Evolutionary conservation across 2,888 invertebrate species (phyloP).

Genomic region (Nymphalis c-album): DNA sequence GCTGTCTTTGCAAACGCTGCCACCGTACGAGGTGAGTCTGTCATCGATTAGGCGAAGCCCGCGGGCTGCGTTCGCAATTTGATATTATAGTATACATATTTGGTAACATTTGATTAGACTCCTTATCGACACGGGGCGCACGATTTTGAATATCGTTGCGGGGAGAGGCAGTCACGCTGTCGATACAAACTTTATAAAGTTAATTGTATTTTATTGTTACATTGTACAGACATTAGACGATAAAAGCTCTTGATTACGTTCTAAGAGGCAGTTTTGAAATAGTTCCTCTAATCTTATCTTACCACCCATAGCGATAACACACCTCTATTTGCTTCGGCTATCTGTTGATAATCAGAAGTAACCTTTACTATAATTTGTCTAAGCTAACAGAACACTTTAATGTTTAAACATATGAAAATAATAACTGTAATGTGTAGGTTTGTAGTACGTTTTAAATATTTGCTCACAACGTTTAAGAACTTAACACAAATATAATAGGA

Average conservation of each 20-base stretch:
- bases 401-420: background rate
- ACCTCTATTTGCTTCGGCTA: conserved; percentile 56
- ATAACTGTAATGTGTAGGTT: too few relatives aligned
- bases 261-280: conserved; percentile 32
- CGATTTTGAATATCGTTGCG: conserved; percentile 49
- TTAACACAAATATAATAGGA: too few relatives aligned
- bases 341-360: conserved; percentile 50
- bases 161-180: conserved; percentile 50
- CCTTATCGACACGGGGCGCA: conserved; percentile 49
- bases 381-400: conserved; percentile 28
- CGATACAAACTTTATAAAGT: conserved; percentile 44
- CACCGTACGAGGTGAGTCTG: conserved; percentile 68
- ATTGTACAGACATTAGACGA: conserved; percentile 26
- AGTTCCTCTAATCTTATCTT: conserved; percentile 48
- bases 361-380: conserved; percentile 54
- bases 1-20: conserved; percentile 61
- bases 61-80: conserved; percentile 55
- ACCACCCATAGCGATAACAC: conserved; percentile 43
- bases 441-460: too few relatives aligned
- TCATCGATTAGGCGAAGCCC: conserved; percentile 39
- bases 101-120: conserved; percentile 60
- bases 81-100: conserved; percentile 62
- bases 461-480: too few relatives aligned
- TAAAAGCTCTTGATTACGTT: conserved; percentile 27
- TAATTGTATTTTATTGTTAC: conserved; percentile 45